These are phyloP conservation scores for Paracyclopina nana DNA, from an alignment of 1,140 invertebrate species.

Conservation along the genomic window DNA sequence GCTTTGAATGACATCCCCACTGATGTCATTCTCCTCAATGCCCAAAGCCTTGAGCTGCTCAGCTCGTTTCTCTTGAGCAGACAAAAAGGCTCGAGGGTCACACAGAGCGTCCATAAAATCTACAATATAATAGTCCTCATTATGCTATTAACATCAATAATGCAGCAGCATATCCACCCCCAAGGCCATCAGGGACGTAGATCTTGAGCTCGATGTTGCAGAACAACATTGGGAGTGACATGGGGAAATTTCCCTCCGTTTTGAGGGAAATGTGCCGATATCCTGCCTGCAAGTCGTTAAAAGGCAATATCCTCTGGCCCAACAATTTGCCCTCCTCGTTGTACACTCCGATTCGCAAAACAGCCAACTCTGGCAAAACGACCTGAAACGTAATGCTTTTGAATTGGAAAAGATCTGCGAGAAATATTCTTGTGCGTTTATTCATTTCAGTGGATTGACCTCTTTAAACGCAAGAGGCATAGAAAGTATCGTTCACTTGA, in stretches of 20 bases:
- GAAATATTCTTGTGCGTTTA: conserved; percentile 5
- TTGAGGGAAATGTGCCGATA: conserved; percentile 92
- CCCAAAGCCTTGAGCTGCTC: conserved; percentile 86
- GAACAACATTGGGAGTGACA: conserved; percentile 95
- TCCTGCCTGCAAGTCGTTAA: conserved; percentile 91
- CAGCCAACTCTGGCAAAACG: conserved; percentile 90
- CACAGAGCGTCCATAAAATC: conserved; percentile 95
- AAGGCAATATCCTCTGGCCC: conserved; percentile 86
- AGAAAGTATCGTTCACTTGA: too few relatives aligned
- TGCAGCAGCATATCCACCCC: conserved; percentile 27
- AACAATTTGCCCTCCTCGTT: conserved; percentile 93
- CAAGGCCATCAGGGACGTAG: conserved; percentile 96
- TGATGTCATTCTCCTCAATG: conserved; percentile 57
- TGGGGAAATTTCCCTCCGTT: conserved; percentile 96
- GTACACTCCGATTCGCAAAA: conserved; percentile 91
- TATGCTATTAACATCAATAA: not conserved
- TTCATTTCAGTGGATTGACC: too few relatives aligned
- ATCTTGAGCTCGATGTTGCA: conserved; percentile 98
- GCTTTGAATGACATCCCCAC: conserved; percentile 25
- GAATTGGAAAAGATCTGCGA: not conserved
- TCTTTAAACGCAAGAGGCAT: too few relatives aligned
- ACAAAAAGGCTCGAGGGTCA: conserved; percentile 78
- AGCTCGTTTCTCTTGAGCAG: conserved; percentile 62
- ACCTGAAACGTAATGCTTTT: conserved; percentile 35
- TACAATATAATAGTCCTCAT: conserved; percentile 24